Conservation (phyloP, 2,113 vertebrate species). For the Microtus pennsylvanicus region DNA sequence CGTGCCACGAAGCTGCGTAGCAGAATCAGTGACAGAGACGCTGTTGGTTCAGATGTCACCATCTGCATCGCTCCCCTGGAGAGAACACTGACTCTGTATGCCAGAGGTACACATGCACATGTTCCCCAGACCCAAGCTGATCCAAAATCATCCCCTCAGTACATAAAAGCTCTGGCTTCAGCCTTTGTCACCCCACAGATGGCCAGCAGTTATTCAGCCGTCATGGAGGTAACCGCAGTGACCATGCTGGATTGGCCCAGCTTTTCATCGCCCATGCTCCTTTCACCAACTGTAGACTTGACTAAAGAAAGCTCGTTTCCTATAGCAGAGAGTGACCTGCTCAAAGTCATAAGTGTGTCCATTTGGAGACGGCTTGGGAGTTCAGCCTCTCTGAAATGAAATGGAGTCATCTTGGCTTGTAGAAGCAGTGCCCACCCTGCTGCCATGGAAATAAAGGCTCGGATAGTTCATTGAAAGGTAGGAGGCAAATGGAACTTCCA, state of each 20-base stretch:
- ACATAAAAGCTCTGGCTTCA: not conserved
- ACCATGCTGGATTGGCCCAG: not conserved
- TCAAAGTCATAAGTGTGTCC: not conserved
- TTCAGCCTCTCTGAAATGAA: not conserved
- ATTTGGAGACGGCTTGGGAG: constrained; percentile 14
- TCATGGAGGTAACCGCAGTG: not conserved
- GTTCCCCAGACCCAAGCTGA: not conserved
- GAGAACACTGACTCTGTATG: too few species aligned
- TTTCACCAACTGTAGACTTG: not conserved
- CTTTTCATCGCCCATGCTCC: not conserved
- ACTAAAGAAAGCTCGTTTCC: not conserved
- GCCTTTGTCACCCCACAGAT: not conserved
- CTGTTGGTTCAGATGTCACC: not conserved
- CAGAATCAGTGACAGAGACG: not conserved
- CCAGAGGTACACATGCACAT: not conserved
- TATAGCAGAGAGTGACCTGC: not conserved
- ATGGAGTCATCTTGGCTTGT: not conserved
- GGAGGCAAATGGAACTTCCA: not conserved
- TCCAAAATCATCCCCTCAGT: not conserved
- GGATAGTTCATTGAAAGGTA: not conserved
- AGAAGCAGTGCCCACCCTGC: not conserved
- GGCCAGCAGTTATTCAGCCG: not conserved
- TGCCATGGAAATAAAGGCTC: not conserved
- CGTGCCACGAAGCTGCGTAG: not conserved
- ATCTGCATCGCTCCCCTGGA: not conserved